Percentiles rank a stretch among this genome's conserved stretches.
Evolutionary conservation across 2,888 invertebrate genomes (phyloP).

Genomic region (Melipona beecheii): DNA sequence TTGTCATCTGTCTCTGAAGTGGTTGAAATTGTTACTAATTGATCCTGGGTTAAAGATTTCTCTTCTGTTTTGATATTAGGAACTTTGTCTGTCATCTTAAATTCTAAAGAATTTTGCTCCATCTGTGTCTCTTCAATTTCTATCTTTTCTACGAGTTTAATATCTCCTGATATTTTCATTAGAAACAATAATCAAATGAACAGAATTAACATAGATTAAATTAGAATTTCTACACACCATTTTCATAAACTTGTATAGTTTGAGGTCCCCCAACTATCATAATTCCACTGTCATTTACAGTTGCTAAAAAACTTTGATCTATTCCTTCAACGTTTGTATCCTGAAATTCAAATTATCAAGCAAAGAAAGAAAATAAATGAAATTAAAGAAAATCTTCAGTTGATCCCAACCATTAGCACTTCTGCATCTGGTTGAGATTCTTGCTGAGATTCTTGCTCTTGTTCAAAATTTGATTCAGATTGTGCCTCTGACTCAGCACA

Average conservation of each 20-base stretch:
- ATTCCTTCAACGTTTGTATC: constrained; percentile 62
- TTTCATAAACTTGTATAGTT: constrained; percentile 78
- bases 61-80: constrained; percentile 39
- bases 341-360: constrained; percentile 55
- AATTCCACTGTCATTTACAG: constrained; percentile 77
- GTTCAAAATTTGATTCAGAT: constrained; percentile 40
- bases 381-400: background rate
- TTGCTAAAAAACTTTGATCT: constrained; percentile 75
- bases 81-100: constrained; percentile 61
- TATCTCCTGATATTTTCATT: constrained; percentile 72
- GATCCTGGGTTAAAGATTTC: constrained; percentile 54
- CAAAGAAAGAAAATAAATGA: background rate
- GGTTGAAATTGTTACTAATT: constrained; percentile 67
- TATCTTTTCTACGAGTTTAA: constrained; percentile 76
- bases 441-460: constrained; percentile 36
- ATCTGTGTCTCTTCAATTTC: constrained; percentile 61
- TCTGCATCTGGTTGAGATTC: constrained; percentile 48
- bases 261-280: constrained; percentile 78
- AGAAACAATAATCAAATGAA: constrained; percentile 42
- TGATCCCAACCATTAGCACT: constrained; percentile 57
- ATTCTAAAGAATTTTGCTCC: constrained; percentile 56
- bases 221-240: constrained; percentile 71
- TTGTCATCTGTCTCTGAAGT: constrained; percentile 60
- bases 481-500: constrained; percentile 52
- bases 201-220: constrained; percentile 28